A percentile compares a stretch with the other conserved stretches of the same genome.
These are phyloP conservation scores for Pammene fasciana DNA, from an alignment of 2,888 invertebrate species.

Conservation along the genomic window DNA sequence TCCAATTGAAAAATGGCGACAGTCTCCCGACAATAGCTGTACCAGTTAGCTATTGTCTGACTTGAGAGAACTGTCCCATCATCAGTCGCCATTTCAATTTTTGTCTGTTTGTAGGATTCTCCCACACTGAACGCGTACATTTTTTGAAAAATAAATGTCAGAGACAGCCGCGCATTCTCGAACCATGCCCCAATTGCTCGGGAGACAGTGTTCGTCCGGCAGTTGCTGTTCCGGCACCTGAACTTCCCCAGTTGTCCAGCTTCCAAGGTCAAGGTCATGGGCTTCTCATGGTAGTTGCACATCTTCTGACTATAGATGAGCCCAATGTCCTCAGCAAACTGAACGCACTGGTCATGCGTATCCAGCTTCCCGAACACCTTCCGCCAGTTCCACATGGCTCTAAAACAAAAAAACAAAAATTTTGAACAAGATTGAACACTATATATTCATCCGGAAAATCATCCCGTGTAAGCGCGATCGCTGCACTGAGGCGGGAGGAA, in stretches of 20 bases:
- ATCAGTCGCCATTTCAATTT: too few species aligned
- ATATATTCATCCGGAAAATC: too few species aligned
- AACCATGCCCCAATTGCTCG: slow-evolving; percentile 6
- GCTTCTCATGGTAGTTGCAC: neutral
- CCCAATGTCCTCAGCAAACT: slow-evolving; percentile 2
- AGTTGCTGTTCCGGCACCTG: slow-evolving; percentile 6
- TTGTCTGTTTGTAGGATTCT: too few species aligned
- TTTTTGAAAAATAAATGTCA: neutral
- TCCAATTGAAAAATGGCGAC: neutral
- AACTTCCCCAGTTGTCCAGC: neutral
- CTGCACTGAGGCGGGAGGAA: too few species aligned
- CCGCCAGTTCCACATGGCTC: neutral
- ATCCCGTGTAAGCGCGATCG: too few species aligned
- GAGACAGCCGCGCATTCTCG: slow-evolving; percentile 24
- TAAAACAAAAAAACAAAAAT: too few species aligned
- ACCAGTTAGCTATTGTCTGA: neutral
- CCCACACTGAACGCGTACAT: neutral
- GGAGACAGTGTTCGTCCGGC: neutral
- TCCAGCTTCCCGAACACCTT: neutral
- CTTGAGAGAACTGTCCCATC: too few species aligned
- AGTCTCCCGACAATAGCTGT: neutral
- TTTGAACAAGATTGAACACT: too few species aligned
- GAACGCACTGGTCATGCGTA: neutral
- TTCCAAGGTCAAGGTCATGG: neutral
- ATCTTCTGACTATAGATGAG: neutral